Evolutionary conservation across 2,888 invertebrate species (phyloP), one percentile per base, ranked within the genome.

Genomic region (Scelioninae gen. 2): DNA sequence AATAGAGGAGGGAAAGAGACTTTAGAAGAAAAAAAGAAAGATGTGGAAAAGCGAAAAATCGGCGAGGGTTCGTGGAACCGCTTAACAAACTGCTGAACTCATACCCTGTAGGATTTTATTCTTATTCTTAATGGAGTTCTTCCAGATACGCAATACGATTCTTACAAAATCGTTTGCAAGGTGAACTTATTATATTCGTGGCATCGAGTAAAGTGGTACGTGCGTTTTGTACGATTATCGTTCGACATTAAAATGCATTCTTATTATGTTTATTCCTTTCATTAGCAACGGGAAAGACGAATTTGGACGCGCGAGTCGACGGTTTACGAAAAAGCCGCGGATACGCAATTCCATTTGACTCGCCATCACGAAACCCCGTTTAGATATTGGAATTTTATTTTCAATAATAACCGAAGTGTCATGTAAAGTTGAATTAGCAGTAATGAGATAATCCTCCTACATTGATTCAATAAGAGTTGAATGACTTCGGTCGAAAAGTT

Each of bases 31-130:
- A 52, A 67, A 69, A 72, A 70, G 74, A 61, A 19, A 70, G 71
- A 69, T 48, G 55, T 45, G 68, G 72, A 43, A 61, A 73, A 73
- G 74, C 58, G 69, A 71, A 75, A 74, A 78, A 75, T 74, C 75
- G 77, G 72, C 63, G 73, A 75, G 73, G 70, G 74, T 70, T 60
- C 58, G 73, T 70, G 71, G 78, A 78, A 77, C 76, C 78, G 80
- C 81, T 83, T 81, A 84, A 85, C 83, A 83, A 85, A 84, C 81
- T 83, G 84, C 83, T 84, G 82, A 82, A 83, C 81, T 81, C 81
- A 82, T 82, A 80, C 79, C 80, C 80, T 81, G 67, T 72, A 81
- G 82, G 81, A 83, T 84, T 83, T 84, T 81, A 82, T 82, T 83
- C 81, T 83, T 80, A 81, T 80, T 82, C 80, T 80, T 81, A 83